These are phyloP conservation scores for Calephelis virginiensis DNA, from an alignment of 1,140 invertebrate genomes.

Conservation along the genomic window DNA sequence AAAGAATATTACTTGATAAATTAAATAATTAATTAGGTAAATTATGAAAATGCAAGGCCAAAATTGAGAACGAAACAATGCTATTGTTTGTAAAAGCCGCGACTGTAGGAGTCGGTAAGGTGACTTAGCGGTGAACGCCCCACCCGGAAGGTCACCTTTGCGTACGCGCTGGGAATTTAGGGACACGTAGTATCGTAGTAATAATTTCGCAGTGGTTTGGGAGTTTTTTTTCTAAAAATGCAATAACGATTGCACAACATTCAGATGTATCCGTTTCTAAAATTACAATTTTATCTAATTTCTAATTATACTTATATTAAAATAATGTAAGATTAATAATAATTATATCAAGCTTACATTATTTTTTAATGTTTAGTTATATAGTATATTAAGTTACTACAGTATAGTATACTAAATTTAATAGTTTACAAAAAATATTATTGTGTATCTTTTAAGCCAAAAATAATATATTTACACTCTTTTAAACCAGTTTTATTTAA, in stretches of 20 bases:
- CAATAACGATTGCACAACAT: no score
- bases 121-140: constrained; percentile 49
- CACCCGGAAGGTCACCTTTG: constrained; percentile 68
- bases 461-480: no score
- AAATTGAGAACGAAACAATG: constrained; percentile 31
- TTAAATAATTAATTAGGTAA: neutral
- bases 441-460: no score
- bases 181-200: constrained; percentile 32
- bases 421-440: neutral
- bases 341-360: no score
- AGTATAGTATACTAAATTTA: no score
- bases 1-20: neutral
- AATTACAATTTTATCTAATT: no score
- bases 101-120: constrained; percentile 50
- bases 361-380: no score
- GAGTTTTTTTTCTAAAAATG: no score
- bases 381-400: no score
- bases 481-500: no score
- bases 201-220: neutral
- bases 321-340: no score
- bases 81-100: constrained; percentile 32
- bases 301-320: neutral
- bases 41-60: constrained; percentile 12
- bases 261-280: no score
- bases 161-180: constrained; percentile 44